Base-by-base conservation (phyloP, 2,888 invertebrate species). In the Stenoptilia bipunctidactyla region DNA sequence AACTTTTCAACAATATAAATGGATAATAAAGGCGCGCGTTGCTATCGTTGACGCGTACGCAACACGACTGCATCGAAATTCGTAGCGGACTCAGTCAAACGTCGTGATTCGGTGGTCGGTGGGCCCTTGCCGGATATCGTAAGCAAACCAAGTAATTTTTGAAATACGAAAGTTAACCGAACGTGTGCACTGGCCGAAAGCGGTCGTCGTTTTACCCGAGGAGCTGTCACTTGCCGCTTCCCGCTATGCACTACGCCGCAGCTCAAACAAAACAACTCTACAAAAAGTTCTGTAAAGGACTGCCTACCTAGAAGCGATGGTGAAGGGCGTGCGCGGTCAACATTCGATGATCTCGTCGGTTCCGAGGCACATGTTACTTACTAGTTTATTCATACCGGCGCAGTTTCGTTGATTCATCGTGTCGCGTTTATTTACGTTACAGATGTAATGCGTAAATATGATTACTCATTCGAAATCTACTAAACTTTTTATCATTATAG, bases 81-180 rank as follows among this genome's bases (percentile, higher is more conserved):
- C 65, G 60, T 66, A 62, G 56, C 49, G 48, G 58, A 53, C 53
- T 53, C 45, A 56, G 51, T 51, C 48, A 48, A 52, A 47, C 55
- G 62, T 66, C 60, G 56, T 61, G 68, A 66, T 69, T 71, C 69
- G 71, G 69, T 66, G n/a, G n/a, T n/a, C n/a, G n/a, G n/a, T 66
- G 69, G 66, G 71, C 82, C 80, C 82, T 83, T 80, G 71, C 80
- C 80, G 77, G 80, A 80, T 83, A 82, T 75, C 75, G 74, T 62
- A 62, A 70, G 63, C 67, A n/a, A n/a, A n/a, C n/a, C n/a, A 74
- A 75, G 75, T 74, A 69, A 71, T 74, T 79, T 80, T 77, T 79
- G 73, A 76, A 82, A 79, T 80, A 82, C n/a, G 75, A 79, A 80
- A 76, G 79, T 67, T 70, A 79, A 76, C 79, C 77, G 74, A 76